Base-by-base conservation (phyloP, 30 jellyfish, hydroid and myxozoan species). In the Turritopsis rubra region DNA sequence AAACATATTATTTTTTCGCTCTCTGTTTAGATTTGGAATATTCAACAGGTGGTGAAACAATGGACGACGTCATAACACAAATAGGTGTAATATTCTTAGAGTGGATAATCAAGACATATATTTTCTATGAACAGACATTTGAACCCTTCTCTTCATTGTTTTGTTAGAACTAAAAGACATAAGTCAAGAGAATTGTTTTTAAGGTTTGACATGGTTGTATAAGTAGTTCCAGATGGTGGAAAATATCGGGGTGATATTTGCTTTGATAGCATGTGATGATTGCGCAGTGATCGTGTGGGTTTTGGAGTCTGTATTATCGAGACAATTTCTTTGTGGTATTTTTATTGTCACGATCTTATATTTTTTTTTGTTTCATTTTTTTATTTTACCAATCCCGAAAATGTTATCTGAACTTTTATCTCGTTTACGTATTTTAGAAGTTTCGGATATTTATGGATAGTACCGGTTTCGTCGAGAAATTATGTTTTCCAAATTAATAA, bases 1-100 rank as follows among this genome's bases (percentile, higher is more conserved):
- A 8, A 68, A 68, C 77, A 68, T 68, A 1, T 68, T 16, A 26
- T 68, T 68, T 16, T 68, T 68, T 22, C 18, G n/a, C 17, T 16
- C 72, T 68, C 77, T 5, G 31, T 75, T 76, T 76, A 76, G 84
- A 28, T 76, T 27, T 76, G 84, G 84, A 68, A 76, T 28, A 76
- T 76, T 76, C 79, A 23, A 28, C 72, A 76, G 28, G n/a, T 76
- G 78, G 19, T 76, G 72, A 76, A 41, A 41, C 60, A 41, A 41
- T 41, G 60, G 60, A 13, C 13, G 60, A 41, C 60, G 60, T 41
- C 60, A 41, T 41, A 41, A 41, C 60, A 13, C 60, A 3, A 13
- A 3, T 41, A 3, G 5, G 9, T 41, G 60, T 41, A 5, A 3
- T 3, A 41, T 41, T 41, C 60, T 41, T 41, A 5, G 60, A 41